These are phyloP conservation scores for Chaetura pelagica DNA, from an alignment of 2,113 vertebrate species.

Conservation along the genomic window DNA sequence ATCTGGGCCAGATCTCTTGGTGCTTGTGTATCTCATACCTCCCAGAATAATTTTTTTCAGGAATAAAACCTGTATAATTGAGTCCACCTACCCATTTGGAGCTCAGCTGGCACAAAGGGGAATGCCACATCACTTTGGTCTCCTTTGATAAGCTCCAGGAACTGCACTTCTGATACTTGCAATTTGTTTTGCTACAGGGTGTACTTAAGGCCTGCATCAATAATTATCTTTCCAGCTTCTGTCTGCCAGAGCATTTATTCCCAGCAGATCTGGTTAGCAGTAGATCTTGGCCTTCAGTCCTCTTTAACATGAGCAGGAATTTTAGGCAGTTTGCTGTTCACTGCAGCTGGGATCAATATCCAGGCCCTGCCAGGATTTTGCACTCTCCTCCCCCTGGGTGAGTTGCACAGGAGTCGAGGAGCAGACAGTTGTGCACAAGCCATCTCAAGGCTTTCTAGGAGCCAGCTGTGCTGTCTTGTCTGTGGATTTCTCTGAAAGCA, in stretches of 20 bases:
- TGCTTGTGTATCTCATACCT: neutral
- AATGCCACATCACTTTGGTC: neutral
- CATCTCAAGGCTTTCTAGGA: neutral
- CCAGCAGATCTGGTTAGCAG: neutral
- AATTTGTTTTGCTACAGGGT: neutral
- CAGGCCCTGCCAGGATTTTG: neutral
- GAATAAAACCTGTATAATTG: neutral
- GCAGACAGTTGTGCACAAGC: neutral
- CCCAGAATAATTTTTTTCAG: neutral
- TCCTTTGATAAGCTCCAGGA: neutral
- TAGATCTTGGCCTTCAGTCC: neutral
- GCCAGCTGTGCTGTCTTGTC: constrained; percentile 1
- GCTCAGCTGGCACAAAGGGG: neutral
- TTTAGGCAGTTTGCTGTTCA: neutral
- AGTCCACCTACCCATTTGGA: neutral
- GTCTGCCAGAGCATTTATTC: neutral
- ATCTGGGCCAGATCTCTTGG: neutral
- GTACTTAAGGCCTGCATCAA: neutral
- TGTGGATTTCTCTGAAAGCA: constrained; percentile 19
- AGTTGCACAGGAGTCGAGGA: neutral
- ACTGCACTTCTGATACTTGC: neutral
- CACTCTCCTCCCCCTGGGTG: neutral
- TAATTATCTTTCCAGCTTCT: neutral
- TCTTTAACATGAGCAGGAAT: neutral
- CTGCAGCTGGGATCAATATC: neutral